These are phyloP conservation scores for Ahaetulla prasina DNA, from an alignment of 2,113 vertebrate genomes.

Conservation along the genomic window DNA sequence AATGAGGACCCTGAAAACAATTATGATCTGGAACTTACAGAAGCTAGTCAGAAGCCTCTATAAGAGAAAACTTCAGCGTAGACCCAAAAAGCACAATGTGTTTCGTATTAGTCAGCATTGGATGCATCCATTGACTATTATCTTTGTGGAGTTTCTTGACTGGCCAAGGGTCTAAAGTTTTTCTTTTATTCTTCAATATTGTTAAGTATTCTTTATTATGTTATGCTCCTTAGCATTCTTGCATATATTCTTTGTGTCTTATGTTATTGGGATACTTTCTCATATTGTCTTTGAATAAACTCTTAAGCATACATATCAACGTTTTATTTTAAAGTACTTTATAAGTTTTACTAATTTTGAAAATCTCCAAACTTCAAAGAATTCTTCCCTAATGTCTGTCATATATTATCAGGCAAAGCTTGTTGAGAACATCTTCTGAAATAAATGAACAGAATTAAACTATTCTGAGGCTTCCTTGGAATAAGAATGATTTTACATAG, in stretches of 20 bases:
- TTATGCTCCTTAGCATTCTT: neutral
- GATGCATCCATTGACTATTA: neutral
- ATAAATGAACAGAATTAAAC: neutral
- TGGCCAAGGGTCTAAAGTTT: neutral
- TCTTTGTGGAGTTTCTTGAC: neutral
- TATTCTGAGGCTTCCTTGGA: neutral
- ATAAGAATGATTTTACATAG: neutral
- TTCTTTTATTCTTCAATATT: neutral
- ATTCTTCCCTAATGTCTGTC: neutral
- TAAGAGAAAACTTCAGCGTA: neutral
- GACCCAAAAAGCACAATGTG: neutral
- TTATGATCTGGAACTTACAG: neutral
- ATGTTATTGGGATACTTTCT: neutral
- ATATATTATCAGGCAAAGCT: neutral
- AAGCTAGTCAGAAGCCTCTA: neutral
- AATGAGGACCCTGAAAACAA: neutral
- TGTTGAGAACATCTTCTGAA: neutral
- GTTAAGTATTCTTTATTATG: neutral
- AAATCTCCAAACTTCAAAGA: neutral
- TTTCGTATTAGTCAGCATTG: neutral
- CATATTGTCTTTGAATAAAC: neutral
- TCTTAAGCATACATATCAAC: neutral
- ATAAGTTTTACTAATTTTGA: neutral
- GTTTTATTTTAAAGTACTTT: neutral
- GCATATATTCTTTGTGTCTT: neutral